phyloP scores from a whole-genome alignment of 2,797 vertebrate species.

The Myotis findleyi region DNA sequence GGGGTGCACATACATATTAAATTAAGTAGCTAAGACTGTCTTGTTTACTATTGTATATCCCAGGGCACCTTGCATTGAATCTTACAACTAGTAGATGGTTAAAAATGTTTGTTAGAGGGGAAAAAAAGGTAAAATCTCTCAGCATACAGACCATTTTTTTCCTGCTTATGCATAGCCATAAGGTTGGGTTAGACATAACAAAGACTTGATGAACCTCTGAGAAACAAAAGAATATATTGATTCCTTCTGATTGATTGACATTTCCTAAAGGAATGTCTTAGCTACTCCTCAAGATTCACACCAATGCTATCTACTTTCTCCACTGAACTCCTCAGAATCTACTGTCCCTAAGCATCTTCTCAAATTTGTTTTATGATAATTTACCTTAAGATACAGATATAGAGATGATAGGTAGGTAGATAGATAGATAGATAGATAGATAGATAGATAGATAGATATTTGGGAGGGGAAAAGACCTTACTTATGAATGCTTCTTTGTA shows the following conservation, averaged over 20 bases:
- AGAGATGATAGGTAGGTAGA: background rate
- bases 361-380: constrained; percentile 15
- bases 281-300: background rate
- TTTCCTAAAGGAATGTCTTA: background rate
- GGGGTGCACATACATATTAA: background rate
- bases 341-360: background rate
- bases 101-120: background rate
- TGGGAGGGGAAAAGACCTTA: background rate
- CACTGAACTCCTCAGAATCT: background rate
- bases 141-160: background rate
- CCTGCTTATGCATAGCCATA: background rate
- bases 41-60: background rate
- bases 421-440: background rate
- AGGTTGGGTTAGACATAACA: background rate
- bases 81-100: background rate
- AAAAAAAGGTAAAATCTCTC: background rate
- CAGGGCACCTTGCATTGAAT: background rate
- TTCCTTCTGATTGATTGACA: background rate
- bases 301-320: background rate
- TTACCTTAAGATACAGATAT: background rate
- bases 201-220: background rate
- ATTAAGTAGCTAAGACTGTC: background rate
- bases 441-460: background rate
- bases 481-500: background rate
- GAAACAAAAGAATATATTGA: background rate